Base-by-base conservation (phyloP, 2,797 vertebrate genomes). In the Spizella passerina region DNA sequence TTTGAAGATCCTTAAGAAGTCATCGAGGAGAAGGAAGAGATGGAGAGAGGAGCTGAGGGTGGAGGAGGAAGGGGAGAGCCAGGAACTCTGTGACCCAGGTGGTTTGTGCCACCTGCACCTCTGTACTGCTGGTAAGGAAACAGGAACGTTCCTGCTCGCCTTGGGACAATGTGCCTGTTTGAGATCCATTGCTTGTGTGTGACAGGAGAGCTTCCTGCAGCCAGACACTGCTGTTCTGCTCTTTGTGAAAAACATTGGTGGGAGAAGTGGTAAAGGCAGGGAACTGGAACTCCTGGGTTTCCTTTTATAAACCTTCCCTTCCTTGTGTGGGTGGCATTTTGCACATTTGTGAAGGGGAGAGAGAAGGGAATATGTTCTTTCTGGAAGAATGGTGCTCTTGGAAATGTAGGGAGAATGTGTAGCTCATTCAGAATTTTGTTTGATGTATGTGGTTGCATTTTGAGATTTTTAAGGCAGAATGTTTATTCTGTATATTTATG, bases 1-100 rank as follows among this genome's bases (percentile, higher is more conserved):
- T 95, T 98, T 99, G 97, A 98, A 98, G 96, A 98, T 98, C 84
- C 97, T 99, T 94, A 98, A 98, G 97, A 98, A 98, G 97, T 98
- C 99, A 88, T 99, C 99, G 0, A 98, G 98, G 43, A 98, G 98
- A 26, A 98, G 98, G 96, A 99, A 98, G 97, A 98, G 97, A 96
- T 98, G 98, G 96, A 98, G 98, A 95, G 98, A 98, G 91, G 97
- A 96, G 76, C 96, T 94, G 96, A 98, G 76, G 95, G 96, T 97
- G 97, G 98, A 98, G 57, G 98, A 98, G 89, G 98, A 98, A 70
- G 94, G 96, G 86, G 98, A 98, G 95, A 99, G 97, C 92, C 98
- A 97, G 22, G 98, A 98, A 81, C 98, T 98, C 21, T 98, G 98
- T 83, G 98, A 98, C 27, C 76, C 44, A 0, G 98, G 98, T 90